These are phyloP conservation scores for Thripadectes ignobilis DNA, from an alignment of 2,797 vertebrate genomes.

Conservation along the genomic window DNA sequence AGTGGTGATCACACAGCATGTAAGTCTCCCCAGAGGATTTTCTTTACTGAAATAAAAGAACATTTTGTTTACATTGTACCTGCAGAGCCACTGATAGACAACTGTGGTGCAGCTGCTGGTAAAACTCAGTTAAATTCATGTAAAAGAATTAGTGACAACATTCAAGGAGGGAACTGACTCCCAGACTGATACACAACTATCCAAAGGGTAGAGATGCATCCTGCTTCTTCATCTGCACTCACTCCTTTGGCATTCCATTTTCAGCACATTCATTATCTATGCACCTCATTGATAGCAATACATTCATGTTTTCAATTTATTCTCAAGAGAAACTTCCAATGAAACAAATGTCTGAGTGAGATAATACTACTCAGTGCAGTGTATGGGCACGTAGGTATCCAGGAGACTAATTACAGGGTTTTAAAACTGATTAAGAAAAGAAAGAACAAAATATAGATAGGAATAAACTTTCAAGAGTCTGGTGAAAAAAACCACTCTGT, in stretches of 20 bases:
- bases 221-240: not conserved
- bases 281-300: not conserved
- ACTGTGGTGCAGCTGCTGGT: not conserved
- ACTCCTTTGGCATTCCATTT: not conserved
- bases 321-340: not conserved
- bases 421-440: not conserved
- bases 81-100: not conserved
- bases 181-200: not conserved
- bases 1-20: not conserved
- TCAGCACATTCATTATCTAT: not conserved
- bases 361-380: not conserved
- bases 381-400: not conserved
- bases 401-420: slow-evolving; percentile 2
- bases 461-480: not conserved
- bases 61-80: not conserved
- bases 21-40: not conserved
- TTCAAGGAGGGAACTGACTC: not conserved
- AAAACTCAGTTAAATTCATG: not conserved
- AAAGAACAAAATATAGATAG: not conserved
- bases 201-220: not conserved
- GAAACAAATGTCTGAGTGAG: not conserved
- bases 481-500: not conserved
- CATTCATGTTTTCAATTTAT: not conserved
- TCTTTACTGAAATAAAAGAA: not conserved
- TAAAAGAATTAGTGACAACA: not conserved